Percentiles rank a stretch among this genome's conserved stretches.
Conservation (phyloP, 2,888 invertebrate genomes). For the Oscheius myriophilus region DNA sequence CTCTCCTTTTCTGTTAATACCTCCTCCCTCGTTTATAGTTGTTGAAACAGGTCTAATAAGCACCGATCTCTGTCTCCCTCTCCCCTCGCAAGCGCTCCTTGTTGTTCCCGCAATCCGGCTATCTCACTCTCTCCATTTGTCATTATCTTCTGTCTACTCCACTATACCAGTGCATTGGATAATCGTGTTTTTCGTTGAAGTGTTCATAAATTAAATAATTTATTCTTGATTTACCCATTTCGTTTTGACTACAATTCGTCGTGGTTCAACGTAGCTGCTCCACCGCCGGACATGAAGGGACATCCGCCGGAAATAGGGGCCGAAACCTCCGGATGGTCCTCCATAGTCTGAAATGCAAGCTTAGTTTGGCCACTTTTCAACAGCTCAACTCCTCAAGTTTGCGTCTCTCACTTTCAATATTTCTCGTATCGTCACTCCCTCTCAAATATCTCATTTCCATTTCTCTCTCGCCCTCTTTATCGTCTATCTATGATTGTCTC, state of each 20-base stretch:
- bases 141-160: too few species aligned
- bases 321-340: slow-evolving; percentile 5
- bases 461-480: too few species aligned
- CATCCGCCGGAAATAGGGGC: slow-evolving; percentile 48
- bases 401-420: too few species aligned
- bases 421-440: too few species aligned
- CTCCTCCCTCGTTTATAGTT: too few species aligned
- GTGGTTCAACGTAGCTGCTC: slow-evolving; percentile 23
- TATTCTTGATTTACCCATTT: not conserved
- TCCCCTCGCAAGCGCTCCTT: not conserved
- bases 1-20: not conserved
- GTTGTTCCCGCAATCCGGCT: not conserved
- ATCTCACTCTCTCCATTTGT: not conserved
- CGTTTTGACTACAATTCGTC: slow-evolving; percentile 30
- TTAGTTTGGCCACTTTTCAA: not conserved
- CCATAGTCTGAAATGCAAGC: not conserved
- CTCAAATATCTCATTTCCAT: too few species aligned
- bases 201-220: not conserved
- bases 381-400: too few species aligned
- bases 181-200: too few species aligned
- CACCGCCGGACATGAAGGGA: slow-evolving; percentile 54
- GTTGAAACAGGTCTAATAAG: not conserved
- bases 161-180: too few species aligned
- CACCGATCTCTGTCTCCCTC: slow-evolving; percentile 1
- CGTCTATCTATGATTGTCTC: too few species aligned